phyloP scores from a whole-genome alignment of 2,888 invertebrate species.

The Lepetodrilus schrolli region DNA sequence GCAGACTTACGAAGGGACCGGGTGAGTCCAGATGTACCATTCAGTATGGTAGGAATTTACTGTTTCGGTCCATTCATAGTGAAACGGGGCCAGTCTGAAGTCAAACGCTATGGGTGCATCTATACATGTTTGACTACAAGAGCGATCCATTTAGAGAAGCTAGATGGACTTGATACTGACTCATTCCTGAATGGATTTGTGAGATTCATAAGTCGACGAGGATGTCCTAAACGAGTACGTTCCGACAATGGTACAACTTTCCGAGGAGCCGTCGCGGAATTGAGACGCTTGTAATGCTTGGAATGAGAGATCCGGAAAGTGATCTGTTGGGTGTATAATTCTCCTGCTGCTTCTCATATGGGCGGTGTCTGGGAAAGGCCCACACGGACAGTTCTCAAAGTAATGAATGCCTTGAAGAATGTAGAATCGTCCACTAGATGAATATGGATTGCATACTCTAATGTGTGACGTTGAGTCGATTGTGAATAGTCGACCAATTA shows the following conservation, averaged over 20 bases:
- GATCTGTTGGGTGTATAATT: conserved; percentile 26
- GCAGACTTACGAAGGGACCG: conserved; percentile 50
- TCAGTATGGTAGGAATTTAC: conserved; percentile 50
- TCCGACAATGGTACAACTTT: conserved; percentile 57
- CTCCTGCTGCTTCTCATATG: conserved; percentile 20
- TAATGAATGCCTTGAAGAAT: conserved; percentile 3
- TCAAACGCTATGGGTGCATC: conserved; percentile 52
- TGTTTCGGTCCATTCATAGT: conserved; percentile 56
- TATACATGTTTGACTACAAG: conserved; percentile 52
- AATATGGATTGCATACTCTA: conserved; percentile 40
- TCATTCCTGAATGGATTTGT: conserved; percentile 50
- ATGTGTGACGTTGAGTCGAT: conserved; percentile 42
- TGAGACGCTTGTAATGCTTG: conserved; percentile 31
- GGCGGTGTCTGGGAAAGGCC: conserved; percentile 34
- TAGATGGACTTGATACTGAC: conserved; percentile 50
- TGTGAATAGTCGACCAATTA: conserved; percentile 43
- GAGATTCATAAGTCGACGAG: conserved; percentile 49
- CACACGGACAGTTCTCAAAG: conserved; percentile 23
- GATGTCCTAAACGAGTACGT: conserved; percentile 41
- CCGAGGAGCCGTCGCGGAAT: conserved; percentile 50
- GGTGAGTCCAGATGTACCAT: conserved; percentile 44
- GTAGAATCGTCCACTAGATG: conserved; percentile 26
- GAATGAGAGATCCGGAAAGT: background rate
- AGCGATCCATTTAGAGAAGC: conserved; percentile 52
- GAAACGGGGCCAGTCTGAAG: conserved; percentile 51